Evolutionary conservation across 2,888 invertebrate species (phyloP), one percentile per base, ranked within the genome.

Genomic region (Zonitis immaculata): DNA sequence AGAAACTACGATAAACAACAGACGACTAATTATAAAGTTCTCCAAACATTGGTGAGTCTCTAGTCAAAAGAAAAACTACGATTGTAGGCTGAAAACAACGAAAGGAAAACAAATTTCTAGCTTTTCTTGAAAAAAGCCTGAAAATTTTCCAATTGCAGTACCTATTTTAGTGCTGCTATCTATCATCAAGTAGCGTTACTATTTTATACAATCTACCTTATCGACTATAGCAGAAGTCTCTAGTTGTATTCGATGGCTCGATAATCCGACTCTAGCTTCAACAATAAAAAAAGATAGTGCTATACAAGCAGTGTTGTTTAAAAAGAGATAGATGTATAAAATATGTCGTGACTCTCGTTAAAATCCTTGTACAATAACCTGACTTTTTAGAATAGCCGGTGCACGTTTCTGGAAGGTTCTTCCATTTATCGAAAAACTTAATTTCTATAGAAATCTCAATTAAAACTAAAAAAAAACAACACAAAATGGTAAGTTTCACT

Each of bases 291-390:
- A 7, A 22, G 22, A 22, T 22, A 22, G 16, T 18, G 1, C 1
- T 28, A 51, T 47, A n/a, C 14, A 25, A 44, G 1, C 6, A 42
- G 25, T 8, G 26, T 9, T 22, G 5, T 20, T 44, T 1, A 35
- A 45, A 44, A 7, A 44, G 32, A 44, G 44, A 52, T 6, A 9
- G 11, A 39, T 2, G 2, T 14, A 12, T n/a, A 44, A 3, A n/a
- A 20, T 26, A 42, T 26, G 32, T 26, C 44, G 18, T 18, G 11
- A 6, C 20, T 16, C 27, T 20, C 12, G 5, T 3, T 9, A 28
- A 52, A 20, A 39, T 9, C 48, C 48, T 51, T 48, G 54, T 47
- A 47, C 39, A 51, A 55, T 55, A 55, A 55, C 46, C 49, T 51
- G 42, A 18, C 18, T 32, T 51, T 30, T 32, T 8, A 18, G 6